A percentile compares a stretch with the other conserved stretches of the same genome.
Evolutionary conservation across 2,888 invertebrate genomes (phyloP).

Genomic region (Abrostola triplasia): DNA sequence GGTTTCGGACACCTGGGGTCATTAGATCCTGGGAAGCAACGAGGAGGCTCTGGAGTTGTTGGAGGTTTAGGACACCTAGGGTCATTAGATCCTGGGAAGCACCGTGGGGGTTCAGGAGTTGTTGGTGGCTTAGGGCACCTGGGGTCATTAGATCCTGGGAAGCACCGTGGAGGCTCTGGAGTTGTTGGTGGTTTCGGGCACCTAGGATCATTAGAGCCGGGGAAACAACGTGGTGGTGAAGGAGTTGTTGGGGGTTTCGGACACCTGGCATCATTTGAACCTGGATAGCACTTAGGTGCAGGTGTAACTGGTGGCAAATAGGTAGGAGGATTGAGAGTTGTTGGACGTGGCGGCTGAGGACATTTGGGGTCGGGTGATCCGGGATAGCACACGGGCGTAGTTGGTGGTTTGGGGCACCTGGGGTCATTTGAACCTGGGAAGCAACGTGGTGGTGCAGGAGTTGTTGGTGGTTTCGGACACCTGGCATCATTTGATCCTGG

Average conservation of each 20-base stretch:
- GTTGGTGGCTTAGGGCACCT: conserved; percentile 64
- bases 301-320: conserved; percentile 65
- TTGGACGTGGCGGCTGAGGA: conserved; percentile 50
- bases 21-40: conserved; percentile 52
- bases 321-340: conserved; percentile 45
- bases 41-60: conserved; percentile 45
- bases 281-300: conserved; percentile 51
- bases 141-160: conserved; percentile 58
- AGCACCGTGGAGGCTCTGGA: conserved; percentile 58
- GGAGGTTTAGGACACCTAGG: conserved; percentile 67
- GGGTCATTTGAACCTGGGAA: conserved; percentile 55
- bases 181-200: conserved; percentile 66
- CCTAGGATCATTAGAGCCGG: conserved; percentile 53
- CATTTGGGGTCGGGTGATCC: conserved; percentile 63
- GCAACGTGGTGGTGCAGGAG: conserved; percentile 50
- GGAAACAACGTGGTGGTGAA: conserved; percentile 59
- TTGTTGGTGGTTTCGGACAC: conserved; percentile 68
- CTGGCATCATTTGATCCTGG: conserved; percentile 69
- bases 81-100: conserved; percentile 64
- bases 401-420: conserved; percentile 59
- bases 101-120: conserved; percentile 54
- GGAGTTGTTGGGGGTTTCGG: conserved; percentile 63
- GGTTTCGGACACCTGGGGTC: conserved; percentile 66
- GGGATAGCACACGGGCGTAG: conserved; percentile 66
- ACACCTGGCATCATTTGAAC: conserved; percentile 46